These are phyloP conservation scores for Amblyjoppa proteus DNA, from an alignment of 2,888 invertebrate genomes.

Conservation along the genomic window DNA sequence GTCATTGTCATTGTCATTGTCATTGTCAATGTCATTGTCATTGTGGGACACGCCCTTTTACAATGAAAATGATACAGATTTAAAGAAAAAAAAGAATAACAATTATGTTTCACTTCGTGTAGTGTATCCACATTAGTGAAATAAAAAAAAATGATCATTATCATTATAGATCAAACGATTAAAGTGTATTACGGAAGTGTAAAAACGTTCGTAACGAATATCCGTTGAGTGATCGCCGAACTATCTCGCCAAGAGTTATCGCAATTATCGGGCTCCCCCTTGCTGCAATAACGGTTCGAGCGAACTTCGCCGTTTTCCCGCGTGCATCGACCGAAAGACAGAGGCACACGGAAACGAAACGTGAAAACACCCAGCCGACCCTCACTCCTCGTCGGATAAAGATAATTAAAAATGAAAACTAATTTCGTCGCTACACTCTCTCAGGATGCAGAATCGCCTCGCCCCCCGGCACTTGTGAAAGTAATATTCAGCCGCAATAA, in stretches of 20 bases:
- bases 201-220: background rate
- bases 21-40: too few species aligned
- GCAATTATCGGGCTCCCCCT: slow-evolving; percentile 14
- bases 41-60: too few species aligned
- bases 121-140: too few species aligned
- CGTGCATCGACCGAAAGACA: background rate
- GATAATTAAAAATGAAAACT: slow-evolving; percentile 77
- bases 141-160: background rate
- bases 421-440: slow-evolving; percentile 70
- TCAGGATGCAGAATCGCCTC: slow-evolving; percentile 48
- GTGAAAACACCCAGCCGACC: background rate
- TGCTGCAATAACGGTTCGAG: background rate
- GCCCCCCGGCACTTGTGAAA: slow-evolving; percentile 67
- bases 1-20: too few species aligned
- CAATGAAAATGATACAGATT: too few species aligned
- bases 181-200: background rate
- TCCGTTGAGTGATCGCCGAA: background rate
- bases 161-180: background rate
- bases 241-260: background rate
- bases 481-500: slow-evolving; percentile 73
- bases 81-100: too few species aligned
- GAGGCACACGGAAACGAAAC: background rate
- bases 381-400: slow-evolving; percentile 43
- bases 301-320: background rate
- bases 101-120: too few species aligned